Percentiles rank a stretch among this genome's conserved stretches.
phyloP scores from a whole-genome alignment of 2,113 vertebrate genomes.

The pig (Sus scrofa) region DNA sequence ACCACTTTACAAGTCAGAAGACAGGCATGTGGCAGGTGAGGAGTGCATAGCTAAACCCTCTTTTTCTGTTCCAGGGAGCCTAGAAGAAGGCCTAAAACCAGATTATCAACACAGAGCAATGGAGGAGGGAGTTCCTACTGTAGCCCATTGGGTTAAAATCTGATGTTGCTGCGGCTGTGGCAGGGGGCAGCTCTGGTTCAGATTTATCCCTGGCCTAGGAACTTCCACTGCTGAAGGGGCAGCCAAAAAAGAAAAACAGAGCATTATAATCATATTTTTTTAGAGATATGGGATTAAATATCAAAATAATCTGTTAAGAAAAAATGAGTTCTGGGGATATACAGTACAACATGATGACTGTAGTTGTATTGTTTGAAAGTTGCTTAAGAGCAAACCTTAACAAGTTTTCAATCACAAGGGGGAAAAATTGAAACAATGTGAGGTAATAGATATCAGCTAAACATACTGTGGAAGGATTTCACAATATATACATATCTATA shows the following conservation, averaged over 20 bases:
- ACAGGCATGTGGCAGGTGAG: background rate
- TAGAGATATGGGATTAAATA: background rate
- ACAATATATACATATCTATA: background rate
- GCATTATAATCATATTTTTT: background rate
- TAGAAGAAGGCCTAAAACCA: background rate
- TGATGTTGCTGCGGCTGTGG: too few species aligned
- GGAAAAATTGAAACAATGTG: background rate
- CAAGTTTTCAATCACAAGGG: background rate
- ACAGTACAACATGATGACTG: background rate
- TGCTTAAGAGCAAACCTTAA: background rate
- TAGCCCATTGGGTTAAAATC: too few species aligned
- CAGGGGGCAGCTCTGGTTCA: too few species aligned
- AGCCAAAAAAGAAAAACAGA: background rate
- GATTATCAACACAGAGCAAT: background rate
- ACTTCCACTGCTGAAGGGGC: too few species aligned
- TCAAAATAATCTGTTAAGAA: conserved; percentile 27
- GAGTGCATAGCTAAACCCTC: background rate
- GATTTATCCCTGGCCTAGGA: too few species aligned
- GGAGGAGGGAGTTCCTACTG: too few species aligned
- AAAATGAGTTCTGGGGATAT: background rate
- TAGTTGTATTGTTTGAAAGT: background rate
- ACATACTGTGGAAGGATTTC: background rate
- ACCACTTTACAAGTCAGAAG: background rate
- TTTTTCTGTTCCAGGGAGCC: background rate
- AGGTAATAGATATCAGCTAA: background rate